Base-by-base conservation (phyloP, 2,888 invertebrate species). In the Drosophila recens region DNA sequence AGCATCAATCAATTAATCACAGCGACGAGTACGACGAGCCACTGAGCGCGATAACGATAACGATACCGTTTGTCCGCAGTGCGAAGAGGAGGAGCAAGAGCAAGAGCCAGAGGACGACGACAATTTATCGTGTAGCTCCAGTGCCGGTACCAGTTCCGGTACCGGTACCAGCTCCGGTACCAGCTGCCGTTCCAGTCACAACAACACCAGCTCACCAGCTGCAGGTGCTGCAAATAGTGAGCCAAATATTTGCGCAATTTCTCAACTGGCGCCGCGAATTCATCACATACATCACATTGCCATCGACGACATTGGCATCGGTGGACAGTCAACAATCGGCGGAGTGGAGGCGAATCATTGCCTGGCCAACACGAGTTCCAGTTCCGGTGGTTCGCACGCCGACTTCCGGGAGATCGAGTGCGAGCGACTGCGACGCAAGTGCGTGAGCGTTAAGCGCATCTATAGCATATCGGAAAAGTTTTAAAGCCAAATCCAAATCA, bases 381-480 rank as follows among this genome's bases (percentile, higher is more conserved):
- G 66, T 46, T 77, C 79, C 79, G 70, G 83, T 54, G 70, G 83
- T 54, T 90, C 91, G 40, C 90, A 91, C 86, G 90, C 91, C 45
- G 91, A 91, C 71, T 87, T 91, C 58, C 89, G 92, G 68, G 92
- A 92, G 85, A 92, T 91, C 72, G 92, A 92, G 75, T 91, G 91
- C 82, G 92, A 92, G 73, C 90, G 91, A 64, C 83, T 92, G 80
- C 81, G 91, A 67, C 91, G 91, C 79, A 91, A 91, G 87, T 91
- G 91, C 90, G 91, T 91, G 87, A 91, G 91, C 90, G 91, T 91
- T 57, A 92, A 92, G 81, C 91, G 92, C 87, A 92, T 92, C 82
- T 92, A 91, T 90, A 92, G 92, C 88, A 92, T 92, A 84, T 92
- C 92, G 80, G 92, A 92, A 75, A 92, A 92, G 79, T 92, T 92